Conservation (phyloP, 2,797 vertebrate species). For the Ptychobarbus kaznakovi region DNA sequence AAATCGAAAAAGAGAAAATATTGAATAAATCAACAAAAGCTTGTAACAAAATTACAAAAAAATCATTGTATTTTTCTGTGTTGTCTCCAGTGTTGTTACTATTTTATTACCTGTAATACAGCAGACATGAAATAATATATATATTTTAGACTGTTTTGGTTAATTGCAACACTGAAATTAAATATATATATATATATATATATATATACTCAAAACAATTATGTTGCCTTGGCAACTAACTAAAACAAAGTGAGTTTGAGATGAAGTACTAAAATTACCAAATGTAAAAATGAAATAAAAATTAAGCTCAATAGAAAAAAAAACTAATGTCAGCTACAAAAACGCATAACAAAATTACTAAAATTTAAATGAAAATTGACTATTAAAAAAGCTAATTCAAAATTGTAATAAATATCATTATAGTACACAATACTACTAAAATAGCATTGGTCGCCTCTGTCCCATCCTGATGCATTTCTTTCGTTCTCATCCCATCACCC, state of each 20-base stretch:
- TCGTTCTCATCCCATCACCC: neutral
- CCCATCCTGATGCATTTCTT: neutral
- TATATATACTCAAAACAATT: no score
- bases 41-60: no score
- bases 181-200: no score
- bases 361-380: neutral
- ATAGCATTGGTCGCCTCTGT: neutral
- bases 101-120: no score
- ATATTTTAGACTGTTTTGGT: no score
- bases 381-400: neutral
- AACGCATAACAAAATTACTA: neutral
- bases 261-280: neutral
- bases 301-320: neutral
- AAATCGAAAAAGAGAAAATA: no score
- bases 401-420: neutral
- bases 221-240: neutral
- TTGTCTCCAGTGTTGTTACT: neutral
- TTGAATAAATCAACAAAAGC: neutral
- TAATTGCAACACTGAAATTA: neutral
- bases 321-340: neutral
- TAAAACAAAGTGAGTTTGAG: neutral
- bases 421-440: neutral
- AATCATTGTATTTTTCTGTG: neutral
- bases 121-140: no score
- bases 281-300: neutral